These are phyloP conservation scores for Nannoperca obscura DNA, from an alignment of 2,797 vertebrate genomes.

Conservation along the genomic window DNA sequence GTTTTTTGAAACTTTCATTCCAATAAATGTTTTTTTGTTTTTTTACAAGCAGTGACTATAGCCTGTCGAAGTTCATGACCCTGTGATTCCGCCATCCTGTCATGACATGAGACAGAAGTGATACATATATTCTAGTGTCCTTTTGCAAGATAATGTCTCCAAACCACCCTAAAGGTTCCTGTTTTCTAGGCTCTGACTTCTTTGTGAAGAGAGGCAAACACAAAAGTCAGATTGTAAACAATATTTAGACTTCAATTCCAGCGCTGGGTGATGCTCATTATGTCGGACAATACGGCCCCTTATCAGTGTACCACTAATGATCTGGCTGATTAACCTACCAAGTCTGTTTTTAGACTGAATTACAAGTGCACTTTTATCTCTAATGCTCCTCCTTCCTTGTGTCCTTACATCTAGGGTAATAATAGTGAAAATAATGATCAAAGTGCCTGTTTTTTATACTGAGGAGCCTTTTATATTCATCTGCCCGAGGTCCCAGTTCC, in stretches of 20 bases:
- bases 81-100: not conserved
- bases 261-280: not conserved
- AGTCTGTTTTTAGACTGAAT: not conserved
- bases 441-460: not conserved
- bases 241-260: not conserved
- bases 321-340: conserved; percentile 3
- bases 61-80: not conserved
- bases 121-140: not conserved
- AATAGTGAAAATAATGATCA: not conserved
- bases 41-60: not conserved
- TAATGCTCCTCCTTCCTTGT: not conserved
- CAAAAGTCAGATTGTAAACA: conserved; percentile 6
- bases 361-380: conserved; percentile 3
- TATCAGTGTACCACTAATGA: conserved; percentile 3
- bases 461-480: not conserved
- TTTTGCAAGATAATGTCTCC: not conserved
- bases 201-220: conserved; percentile 12
- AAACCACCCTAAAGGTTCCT: not conserved
- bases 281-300: not conserved
- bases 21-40: not conserved
- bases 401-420: not conserved
- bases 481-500: not conserved
- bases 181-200: not conserved
- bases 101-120: not conserved
- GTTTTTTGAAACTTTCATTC: no score